phyloP scores from a whole-genome alignment of 2,888 invertebrate genomes.

The Syrista parreyssii region DNA sequence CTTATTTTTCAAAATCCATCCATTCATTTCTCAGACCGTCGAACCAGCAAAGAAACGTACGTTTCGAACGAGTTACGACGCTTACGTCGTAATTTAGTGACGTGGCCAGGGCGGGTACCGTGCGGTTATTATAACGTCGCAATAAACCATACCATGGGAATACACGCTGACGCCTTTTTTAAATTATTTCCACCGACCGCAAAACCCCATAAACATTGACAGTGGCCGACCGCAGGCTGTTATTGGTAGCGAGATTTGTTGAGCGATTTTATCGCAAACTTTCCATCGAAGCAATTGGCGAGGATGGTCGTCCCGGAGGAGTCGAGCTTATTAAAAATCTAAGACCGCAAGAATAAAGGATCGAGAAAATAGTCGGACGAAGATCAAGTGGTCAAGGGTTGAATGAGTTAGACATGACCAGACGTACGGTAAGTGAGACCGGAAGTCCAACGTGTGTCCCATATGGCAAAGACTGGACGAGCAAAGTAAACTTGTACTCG shows the following conservation, averaged over 20 bases:
- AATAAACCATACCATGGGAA: conserved; percentile 34
- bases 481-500: not conserved
- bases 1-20: too few species aligned
- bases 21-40: too few species aligned
- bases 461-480: not conserved
- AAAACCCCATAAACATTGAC: conserved; percentile 60
- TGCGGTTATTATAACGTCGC: conserved; percentile 32
- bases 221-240: conserved; percentile 55
- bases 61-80: too few species aligned
- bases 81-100: not conserved
- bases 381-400: not conserved
- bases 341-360: not conserved
- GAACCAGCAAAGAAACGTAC: too few species aligned
- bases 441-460: not conserved
- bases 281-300: not conserved
- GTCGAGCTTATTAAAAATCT: not conserved
- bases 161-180: conserved; percentile 41
- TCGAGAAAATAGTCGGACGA: not conserved
- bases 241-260: conserved; percentile 55
- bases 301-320: not conserved
- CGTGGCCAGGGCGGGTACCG: not conserved
- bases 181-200: conserved; percentile 55
- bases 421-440: not conserved
- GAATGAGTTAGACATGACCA: not conserved
- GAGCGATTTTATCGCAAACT: conserved; percentile 40